phyloP scores from a whole-genome alignment of 2,797 vertebrate species.

The Artibeus lituratus region DNA sequence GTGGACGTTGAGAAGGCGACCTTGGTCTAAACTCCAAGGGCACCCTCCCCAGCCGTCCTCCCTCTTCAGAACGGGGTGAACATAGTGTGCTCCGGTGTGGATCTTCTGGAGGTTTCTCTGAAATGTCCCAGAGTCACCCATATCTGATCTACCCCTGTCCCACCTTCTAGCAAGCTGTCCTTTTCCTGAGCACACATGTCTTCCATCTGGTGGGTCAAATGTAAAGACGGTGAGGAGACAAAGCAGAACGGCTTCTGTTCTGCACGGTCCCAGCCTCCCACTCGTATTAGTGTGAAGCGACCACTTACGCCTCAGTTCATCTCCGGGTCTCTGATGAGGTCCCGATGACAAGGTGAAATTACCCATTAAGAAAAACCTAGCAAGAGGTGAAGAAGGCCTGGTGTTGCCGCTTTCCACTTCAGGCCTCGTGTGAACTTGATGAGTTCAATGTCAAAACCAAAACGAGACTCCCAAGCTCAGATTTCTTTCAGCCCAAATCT shows the following conservation, averaged over 20 bases:
- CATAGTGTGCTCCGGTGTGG: rapidly evolving
- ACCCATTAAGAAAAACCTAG: constrained; percentile 65
- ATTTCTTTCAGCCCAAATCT: constrained; percentile 31
- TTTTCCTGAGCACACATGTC: neutral
- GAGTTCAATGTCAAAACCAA: constrained; percentile 6
- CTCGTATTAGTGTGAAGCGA: neutral
- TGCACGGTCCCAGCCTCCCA: neutral
- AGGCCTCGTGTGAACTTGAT: neutral
- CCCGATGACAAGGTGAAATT: constrained; percentile 64
- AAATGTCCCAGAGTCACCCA: neutral
- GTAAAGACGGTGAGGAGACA: neutral
- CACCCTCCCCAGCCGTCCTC: rapidly evolving
- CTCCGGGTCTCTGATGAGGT: neutral
- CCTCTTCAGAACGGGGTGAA: neutral
- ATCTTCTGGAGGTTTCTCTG: neutral
- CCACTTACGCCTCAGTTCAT: neutral
- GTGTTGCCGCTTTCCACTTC: constrained; percentile 8
- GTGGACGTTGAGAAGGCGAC: neutral
- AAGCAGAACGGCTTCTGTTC: neutral
- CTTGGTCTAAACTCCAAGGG: neutral
- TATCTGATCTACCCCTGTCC: neutral
- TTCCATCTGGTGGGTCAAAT: neutral
- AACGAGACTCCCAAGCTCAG: constrained; percentile 13
- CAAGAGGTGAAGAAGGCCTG: neutral
- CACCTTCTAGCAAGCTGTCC: neutral